These are phyloP conservation scores for Tribolium freemani DNA, from an alignment of 2,888 invertebrate species.

Conservation along the genomic window DNA sequence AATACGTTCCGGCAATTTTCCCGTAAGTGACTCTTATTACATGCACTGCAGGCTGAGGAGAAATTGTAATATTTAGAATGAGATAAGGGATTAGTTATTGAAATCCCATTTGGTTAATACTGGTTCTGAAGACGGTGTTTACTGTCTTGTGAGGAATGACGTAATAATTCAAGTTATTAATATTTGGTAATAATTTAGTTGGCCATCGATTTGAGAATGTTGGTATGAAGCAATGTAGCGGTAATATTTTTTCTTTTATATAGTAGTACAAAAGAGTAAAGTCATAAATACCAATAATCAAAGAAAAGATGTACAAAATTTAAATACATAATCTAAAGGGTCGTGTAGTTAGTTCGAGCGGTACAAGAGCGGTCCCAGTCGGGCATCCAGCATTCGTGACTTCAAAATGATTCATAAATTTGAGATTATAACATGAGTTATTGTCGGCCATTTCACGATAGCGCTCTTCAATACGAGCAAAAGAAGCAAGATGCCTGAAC, in stretches of 20 bases:
- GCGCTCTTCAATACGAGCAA: slow-evolving; percentile 42
- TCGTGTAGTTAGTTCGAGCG: slow-evolving; percentile 53
- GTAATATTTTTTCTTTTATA: slow-evolving; percentile 34
- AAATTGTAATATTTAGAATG: not conserved
- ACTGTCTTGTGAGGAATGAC: slow-evolving; percentile 28
- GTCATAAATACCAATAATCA: slow-evolving; percentile 56
- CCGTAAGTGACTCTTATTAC: not conserved
- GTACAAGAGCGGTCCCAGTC: slow-evolving; percentile 50
- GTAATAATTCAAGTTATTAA: slow-evolving; percentile 37
- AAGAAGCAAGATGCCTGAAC: slow-evolving; percentile 38
- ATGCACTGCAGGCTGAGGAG: not conserved
- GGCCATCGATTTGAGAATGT: slow-evolving; percentile 39
- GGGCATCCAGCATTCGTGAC: slow-evolving; percentile 57
- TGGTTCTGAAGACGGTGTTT: slow-evolving; percentile 12
- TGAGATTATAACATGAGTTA: slow-evolving; percentile 60
- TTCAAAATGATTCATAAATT: slow-evolving; percentile 61
- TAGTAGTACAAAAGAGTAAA: slow-evolving; percentile 44
- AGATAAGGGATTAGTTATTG: slow-evolving; percentile 6
- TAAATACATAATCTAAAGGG: slow-evolving; percentile 58
- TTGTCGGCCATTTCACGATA: slow-evolving; percentile 52
- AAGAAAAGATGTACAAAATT: slow-evolving; percentile 57
- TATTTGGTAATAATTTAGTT: slow-evolving; percentile 41
- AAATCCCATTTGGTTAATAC: slow-evolving; percentile 15
- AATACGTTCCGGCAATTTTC: not conserved
- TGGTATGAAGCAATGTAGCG: slow-evolving; percentile 33